Conservation (phyloP, 1,140 invertebrate species). For the Drosophila baimaii region DNA sequence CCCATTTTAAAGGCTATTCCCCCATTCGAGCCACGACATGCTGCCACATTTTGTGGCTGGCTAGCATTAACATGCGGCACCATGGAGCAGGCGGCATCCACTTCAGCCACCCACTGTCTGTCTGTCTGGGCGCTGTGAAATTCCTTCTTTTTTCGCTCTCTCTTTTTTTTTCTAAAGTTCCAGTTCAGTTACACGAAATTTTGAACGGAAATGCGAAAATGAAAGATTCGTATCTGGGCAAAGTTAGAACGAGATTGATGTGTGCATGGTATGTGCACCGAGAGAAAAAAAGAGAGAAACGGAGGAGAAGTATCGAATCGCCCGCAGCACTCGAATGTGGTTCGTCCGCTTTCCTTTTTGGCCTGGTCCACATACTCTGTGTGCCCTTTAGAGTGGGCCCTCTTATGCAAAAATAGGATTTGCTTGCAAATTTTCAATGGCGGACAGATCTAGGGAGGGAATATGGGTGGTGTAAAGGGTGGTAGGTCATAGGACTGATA, state of each 20-base stretch:
- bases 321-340: slow-evolving; percentile 70
- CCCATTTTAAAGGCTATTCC: slow-evolving; percentile 5
- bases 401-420: slow-evolving; percentile 74
- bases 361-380: slow-evolving; percentile 17
- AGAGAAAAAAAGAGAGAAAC: slow-evolving; percentile 31
- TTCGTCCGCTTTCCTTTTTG: slow-evolving; percentile 27
- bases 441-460: background rate
- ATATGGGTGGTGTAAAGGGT: slow-evolving; percentile 9
- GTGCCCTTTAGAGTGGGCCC: slow-evolving; percentile 37
- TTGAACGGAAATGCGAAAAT: slow-evolving; percentile 79
- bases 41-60: slow-evolving; percentile 4
- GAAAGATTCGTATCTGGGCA: slow-evolving; percentile 76
- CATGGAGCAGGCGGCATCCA: slow-evolving; percentile 36
- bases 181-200: slow-evolving; percentile 78
- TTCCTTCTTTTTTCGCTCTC: slow-evolving; percentile 22
- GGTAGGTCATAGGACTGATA: background rate
- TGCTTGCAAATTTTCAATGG: slow-evolving; percentile 68
- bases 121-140: slow-evolving; percentile 56
- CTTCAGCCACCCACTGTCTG: slow-evolving; percentile 21
- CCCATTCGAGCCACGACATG: background rate
- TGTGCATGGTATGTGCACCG: slow-evolving; percentile 52
- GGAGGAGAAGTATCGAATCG: slow-evolving; percentile 61
- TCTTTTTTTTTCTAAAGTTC: slow-evolving; percentile 57
- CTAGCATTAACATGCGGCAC: slow-evolving; percentile 62
- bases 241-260: slow-evolving; percentile 76